These are phyloP conservation scores for Kryptolebias marmoratus DNA, from an alignment of 2,113 vertebrate genomes.

Conservation along the genomic window DNA sequence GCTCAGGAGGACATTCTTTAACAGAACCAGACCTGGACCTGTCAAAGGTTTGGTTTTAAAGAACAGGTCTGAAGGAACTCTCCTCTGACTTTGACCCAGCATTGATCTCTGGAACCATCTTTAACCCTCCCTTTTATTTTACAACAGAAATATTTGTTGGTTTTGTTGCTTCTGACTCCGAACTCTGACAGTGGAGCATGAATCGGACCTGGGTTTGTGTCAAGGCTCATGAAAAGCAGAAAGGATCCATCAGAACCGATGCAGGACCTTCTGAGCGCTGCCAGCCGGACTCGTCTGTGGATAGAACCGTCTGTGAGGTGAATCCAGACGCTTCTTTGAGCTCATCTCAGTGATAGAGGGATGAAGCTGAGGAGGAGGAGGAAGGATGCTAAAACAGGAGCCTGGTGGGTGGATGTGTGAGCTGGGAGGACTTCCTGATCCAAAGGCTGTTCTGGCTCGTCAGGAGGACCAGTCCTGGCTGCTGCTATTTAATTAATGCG, in stretches of 20 bases:
- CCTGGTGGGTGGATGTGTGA: conserved; percentile 16
- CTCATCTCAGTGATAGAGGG: conserved; percentile 11
- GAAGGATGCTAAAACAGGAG: conserved; percentile 18
- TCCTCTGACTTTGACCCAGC: too few relatives aligned
- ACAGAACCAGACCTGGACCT: too few relatives aligned
- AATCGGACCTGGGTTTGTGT: too few relatives aligned
- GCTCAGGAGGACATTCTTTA: too few relatives aligned
- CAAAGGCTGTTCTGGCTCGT: conserved; percentile 36
- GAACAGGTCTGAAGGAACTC: too few relatives aligned
- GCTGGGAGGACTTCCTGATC: conserved; percentile 15
- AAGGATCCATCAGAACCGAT: not conserved
- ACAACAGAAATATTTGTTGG: not conserved
- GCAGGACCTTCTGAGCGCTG: not conserved
- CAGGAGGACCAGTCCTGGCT: conserved; percentile 45
- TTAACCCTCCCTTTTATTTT: too few relatives aligned
- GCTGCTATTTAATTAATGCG: not conserved
- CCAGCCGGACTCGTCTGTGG: not conserved
- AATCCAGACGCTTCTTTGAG: conserved; percentile 25
- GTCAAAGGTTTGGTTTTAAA: too few relatives aligned
- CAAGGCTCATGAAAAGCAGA: not conserved
- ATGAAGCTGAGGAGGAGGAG: not conserved
- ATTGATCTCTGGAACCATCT: too few relatives aligned
- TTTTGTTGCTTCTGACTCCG: too few relatives aligned
- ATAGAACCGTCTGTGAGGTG: conserved; percentile 8
- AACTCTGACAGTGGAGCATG: too few relatives aligned